Percentiles rank a stretch among this genome's conserved stretches.
These are phyloP conservation scores for Eristalis tenax DNA, from an alignment of 2,888 invertebrate genomes.

Conservation along the genomic window DNA sequence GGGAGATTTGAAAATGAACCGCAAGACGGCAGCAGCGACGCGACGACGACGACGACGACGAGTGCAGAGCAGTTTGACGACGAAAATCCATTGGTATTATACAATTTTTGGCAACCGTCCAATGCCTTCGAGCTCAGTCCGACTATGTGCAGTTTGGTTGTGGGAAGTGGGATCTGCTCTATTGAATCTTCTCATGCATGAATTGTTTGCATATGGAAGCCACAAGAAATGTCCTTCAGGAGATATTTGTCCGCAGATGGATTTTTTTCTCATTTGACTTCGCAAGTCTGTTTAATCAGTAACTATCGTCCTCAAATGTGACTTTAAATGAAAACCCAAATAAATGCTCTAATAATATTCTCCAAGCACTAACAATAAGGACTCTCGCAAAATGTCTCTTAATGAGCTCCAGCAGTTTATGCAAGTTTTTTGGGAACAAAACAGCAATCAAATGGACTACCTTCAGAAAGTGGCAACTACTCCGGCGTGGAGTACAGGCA, in stretches of 20 bases:
- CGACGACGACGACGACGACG: background rate
- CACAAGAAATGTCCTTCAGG: slow-evolving; percentile 40
- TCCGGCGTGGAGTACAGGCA: too few species aligned
- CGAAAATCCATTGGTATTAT: slow-evolving; percentile 28
- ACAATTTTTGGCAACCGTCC: slow-evolving; percentile 37
- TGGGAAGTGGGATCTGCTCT: background rate
- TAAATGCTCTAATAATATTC: too few species aligned
- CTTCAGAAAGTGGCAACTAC: too few species aligned
- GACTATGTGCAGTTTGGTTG: slow-evolving; percentile 1
- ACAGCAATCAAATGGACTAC: too few species aligned
- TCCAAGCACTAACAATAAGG: too few species aligned
- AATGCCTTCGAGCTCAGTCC: slow-evolving; percentile 20
- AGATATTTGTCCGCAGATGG: background rate
- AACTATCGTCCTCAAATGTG: too few species aligned
- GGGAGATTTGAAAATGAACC: slow-evolving; percentile 1
- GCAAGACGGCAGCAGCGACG: background rate
- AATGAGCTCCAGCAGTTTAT: too few species aligned
- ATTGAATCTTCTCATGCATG: slow-evolving; percentile 3
- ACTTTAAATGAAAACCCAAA: too few species aligned
- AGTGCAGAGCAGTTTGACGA: slow-evolving; percentile 16
- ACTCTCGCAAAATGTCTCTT: too few species aligned
- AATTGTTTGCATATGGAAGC: slow-evolving; percentile 39
- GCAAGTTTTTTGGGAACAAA: too few species aligned
- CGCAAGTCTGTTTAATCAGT: too few species aligned
- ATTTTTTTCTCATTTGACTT: too few species aligned